Conservation (phyloP, 2,113 vertebrate genomes). For the Phalacrocorax carbo region DNA sequence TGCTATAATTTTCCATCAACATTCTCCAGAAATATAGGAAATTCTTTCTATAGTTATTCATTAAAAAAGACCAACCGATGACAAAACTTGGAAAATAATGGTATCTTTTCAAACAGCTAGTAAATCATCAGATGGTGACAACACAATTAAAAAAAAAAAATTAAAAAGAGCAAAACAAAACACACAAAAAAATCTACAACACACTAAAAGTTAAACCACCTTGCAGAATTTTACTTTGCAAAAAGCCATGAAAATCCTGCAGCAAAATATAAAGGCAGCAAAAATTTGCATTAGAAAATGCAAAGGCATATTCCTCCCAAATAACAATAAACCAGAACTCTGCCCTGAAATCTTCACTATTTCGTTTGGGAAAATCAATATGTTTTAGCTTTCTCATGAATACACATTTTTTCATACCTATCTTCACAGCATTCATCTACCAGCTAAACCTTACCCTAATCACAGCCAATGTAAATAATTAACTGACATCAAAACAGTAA, state of each 20-base stretch:
- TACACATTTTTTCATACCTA: background rate
- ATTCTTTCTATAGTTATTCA: background rate
- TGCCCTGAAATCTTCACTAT: background rate
- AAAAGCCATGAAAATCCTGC: background rate
- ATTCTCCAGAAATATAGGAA: background rate
- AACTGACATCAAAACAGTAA: background rate
- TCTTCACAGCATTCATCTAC: background rate
- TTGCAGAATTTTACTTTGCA: background rate
- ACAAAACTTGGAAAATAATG: background rate
- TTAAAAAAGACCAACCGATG: background rate
- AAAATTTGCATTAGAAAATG: background rate
- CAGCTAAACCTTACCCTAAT: background rate
- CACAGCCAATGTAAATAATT: background rate
- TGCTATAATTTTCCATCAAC: conserved; percentile 17
- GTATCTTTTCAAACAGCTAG: background rate
- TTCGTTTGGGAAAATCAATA: background rate
- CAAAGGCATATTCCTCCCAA: background rate
- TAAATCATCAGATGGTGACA: background rate
- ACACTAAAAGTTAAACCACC: background rate
- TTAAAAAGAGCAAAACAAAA: background rate
- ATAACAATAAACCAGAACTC: background rate
- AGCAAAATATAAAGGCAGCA: background rate
- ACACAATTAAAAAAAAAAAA: background rate
- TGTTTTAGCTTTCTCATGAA: background rate
- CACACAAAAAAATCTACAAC: background rate